These are phyloP conservation scores for Petrocephalus schoutedeni DNA, from an alignment of 2,797 vertebrate species.

Conservation along the genomic window DNA sequence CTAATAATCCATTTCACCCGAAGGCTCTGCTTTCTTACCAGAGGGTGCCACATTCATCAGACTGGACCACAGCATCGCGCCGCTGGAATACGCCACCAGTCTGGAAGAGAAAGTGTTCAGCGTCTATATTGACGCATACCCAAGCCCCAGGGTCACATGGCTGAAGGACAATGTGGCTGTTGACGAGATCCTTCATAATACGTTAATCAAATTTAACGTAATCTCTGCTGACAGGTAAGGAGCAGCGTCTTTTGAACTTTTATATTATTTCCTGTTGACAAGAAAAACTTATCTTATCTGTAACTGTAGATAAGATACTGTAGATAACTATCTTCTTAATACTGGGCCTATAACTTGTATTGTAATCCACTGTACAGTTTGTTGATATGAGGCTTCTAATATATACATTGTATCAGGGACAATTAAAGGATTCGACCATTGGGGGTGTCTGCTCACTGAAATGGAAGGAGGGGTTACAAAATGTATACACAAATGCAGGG, in stretches of 20 bases:
- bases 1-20: not conserved
- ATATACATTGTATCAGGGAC: too few relatives aligned
- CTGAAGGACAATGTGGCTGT: slow-evolving; percentile 71
- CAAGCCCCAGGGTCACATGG: slow-evolving; percentile 79
- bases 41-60: slow-evolving; percentile 75
- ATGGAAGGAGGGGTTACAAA: too few relatives aligned
- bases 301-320: too few relatives aligned
- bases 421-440: too few relatives aligned
- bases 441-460: too few relatives aligned
- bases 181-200: slow-evolving; percentile 42
- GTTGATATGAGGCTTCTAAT: too few relatives aligned
- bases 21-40: slow-evolving; percentile 29
- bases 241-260: not conserved
- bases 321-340: too few relatives aligned
- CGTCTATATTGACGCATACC: slow-evolving; percentile 77
- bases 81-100: slow-evolving; percentile 69
- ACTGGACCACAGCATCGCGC: slow-evolving; percentile 75
- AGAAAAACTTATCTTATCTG: not conserved
- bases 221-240: slow-evolving; percentile 54
- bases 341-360: too few relatives aligned
- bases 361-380: too few relatives aligned
- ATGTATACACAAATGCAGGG: too few relatives aligned
- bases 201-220: slow-evolving; percentile 49
- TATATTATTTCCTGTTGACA: not conserved
- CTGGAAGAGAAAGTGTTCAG: slow-evolving; percentile 82